A percentile compares a stretch with the other conserved stretches of the same genome.
phyloP scores from a whole-genome alignment of 2,113 vertebrate genomes.

The Siniperca knerii region DNA sequence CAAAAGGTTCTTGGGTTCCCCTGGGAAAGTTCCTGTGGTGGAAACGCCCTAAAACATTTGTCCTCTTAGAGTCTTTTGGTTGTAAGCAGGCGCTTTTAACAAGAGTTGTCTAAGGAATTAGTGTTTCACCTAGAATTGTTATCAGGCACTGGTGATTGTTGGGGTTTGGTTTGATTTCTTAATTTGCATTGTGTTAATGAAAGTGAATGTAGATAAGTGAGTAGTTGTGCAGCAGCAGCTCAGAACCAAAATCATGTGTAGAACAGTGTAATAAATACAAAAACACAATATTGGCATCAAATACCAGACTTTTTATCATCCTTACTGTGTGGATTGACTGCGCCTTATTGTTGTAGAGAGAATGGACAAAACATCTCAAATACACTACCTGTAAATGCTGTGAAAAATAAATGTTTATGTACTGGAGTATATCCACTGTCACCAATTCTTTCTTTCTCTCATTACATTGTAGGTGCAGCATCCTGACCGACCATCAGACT shows the following conservation, averaged over 20 bases:
- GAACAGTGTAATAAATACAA: background rate
- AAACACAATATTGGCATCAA: no score
- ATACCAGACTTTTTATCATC: background rate
- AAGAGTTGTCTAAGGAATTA: background rate
- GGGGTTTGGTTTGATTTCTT: background rate
- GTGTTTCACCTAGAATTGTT: background rate
- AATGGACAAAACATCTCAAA: background rate
- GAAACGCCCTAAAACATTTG: background rate
- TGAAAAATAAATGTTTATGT: background rate
- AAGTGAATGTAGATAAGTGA: background rate
- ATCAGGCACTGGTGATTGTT: background rate
- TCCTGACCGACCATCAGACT: constrained; percentile 7
- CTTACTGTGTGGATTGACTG: background rate
- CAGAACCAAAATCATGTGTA: background rate
- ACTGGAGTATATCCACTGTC: background rate
- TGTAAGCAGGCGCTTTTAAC: no score
- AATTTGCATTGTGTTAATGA: background rate
- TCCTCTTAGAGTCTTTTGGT: background rate
- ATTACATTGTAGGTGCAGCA: constrained; percentile 35
- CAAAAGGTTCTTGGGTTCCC: no score
- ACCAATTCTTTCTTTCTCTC: constrained; percentile 13
- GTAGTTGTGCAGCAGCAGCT: background rate
- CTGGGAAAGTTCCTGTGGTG: no score
- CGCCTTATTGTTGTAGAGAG: background rate
- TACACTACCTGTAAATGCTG: background rate